Evolutionary conservation across 2,113 vertebrate species (phyloP).

Genomic region (Craseonycteris thonglongyai): DNA sequence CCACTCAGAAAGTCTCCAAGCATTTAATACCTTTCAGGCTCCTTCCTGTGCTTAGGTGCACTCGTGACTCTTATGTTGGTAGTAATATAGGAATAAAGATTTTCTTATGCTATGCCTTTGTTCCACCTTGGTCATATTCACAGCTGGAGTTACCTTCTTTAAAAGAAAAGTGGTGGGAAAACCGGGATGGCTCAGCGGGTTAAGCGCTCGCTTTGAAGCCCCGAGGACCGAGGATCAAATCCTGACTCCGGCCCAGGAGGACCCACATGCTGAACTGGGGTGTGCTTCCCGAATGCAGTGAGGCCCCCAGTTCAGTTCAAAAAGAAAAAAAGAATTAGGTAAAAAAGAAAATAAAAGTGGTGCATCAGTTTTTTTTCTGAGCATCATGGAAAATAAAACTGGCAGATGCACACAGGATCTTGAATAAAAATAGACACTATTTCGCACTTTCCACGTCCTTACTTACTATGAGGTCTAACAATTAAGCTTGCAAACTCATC

Average conservation of each 20-base stretch:
- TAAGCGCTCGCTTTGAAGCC: too few relatives aligned
- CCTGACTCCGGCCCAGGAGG: too few relatives aligned
- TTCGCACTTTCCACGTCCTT: neutral
- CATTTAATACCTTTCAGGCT: neutral
- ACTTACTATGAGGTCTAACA: too few relatives aligned
- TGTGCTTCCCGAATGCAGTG: too few relatives aligned
- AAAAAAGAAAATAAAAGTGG: neutral
- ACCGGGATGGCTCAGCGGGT: too few relatives aligned
- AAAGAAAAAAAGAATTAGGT: too few relatives aligned
- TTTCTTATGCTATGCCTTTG: neutral
- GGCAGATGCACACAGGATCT: neutral
- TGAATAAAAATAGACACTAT: slow-evolving; percentile 3
- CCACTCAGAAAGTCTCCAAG: neutral
- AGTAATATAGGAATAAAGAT: neutral
- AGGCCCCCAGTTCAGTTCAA: too few relatives aligned
- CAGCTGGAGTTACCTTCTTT: neutral
- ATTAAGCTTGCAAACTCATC: too few relatives aligned
- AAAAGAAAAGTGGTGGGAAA: neutral
- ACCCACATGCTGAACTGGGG: too few relatives aligned
- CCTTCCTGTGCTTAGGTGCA: neutral
- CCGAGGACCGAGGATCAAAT: too few relatives aligned
- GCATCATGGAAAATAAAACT: neutral
- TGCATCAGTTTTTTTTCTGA: neutral
- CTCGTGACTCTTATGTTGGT: neutral
- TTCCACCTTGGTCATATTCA: neutral